Evolutionary conservation across 2,888 invertebrate genomes (phyloP).

Genomic region (Sympetrum striolatum): DNA sequence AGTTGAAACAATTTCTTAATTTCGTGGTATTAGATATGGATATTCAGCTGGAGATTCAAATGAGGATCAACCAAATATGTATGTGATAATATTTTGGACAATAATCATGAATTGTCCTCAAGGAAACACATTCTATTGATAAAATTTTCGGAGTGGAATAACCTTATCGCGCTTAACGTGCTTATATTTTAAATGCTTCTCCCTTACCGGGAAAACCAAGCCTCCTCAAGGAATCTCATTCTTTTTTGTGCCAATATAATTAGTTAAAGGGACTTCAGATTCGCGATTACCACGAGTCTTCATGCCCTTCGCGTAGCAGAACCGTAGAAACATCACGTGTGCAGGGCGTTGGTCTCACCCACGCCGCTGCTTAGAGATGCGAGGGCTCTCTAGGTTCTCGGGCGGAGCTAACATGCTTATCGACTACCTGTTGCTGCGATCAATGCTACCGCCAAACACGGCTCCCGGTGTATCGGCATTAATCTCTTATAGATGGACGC

Average conservation of each 20-base stretch:
- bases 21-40: too few relatives aligned
- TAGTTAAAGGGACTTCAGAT: not conserved
- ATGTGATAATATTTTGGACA: too few relatives aligned
- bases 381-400: not conserved
- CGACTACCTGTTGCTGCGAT: not conserved
- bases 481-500: slow-evolving; percentile 4
- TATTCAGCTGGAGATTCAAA: too few relatives aligned
- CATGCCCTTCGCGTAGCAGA: not conserved
- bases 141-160: too few relatives aligned
- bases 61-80: too few relatives aligned
- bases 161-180: too few relatives aligned
- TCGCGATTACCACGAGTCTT: not conserved
- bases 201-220: too few relatives aligned
- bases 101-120: too few relatives aligned
- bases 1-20: too few relatives aligned
- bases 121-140: too few relatives aligned
- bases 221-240: not conserved
- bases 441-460: not conserved
- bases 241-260: not conserved
- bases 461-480: not conserved
- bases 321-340: not conserved
- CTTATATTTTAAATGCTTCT: too few relatives aligned
- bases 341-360: not conserved
- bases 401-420: not conserved
- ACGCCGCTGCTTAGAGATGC: not conserved